Conservation (phyloP, 2,797 vertebrate genomes). For the Eptatretus atami region DNA sequence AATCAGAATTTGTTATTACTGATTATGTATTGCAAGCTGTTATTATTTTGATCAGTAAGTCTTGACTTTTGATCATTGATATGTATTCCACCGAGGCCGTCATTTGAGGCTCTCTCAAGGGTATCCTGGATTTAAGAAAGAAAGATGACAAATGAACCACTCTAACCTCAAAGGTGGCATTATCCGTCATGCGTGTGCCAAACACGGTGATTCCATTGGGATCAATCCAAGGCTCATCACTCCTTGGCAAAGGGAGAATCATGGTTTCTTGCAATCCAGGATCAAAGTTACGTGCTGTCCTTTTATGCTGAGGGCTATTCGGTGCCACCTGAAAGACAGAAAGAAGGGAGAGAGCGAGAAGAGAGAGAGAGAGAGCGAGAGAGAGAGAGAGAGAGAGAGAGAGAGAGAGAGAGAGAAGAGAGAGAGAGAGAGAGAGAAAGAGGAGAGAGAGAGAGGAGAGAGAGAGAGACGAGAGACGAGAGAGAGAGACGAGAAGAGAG, state of each 20-base stretch:
- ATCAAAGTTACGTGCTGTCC: slow-evolving; percentile 46
- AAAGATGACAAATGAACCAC: too few relatives aligned
- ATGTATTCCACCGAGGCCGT: too few relatives aligned
- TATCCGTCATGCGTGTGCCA: too few relatives aligned
- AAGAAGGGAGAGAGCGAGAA: slow-evolving; percentile 7
- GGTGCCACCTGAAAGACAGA: slow-evolving; percentile 36
- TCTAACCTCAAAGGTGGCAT: too few relatives aligned
- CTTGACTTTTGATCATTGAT: too few relatives aligned
- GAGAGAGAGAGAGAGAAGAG: neutral
- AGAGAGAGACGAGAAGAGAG: neutral
- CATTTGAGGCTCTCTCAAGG: too few relatives aligned
- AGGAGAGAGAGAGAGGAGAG: neutral
- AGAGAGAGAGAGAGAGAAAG: neutral
- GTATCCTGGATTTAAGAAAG: too few relatives aligned
- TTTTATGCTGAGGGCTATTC: slow-evolving; percentile 37
- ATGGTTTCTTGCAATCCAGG: slow-evolving; percentile 47
- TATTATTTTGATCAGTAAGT: too few relatives aligned
- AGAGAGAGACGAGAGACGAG: neutral
- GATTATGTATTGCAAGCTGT: too few relatives aligned
- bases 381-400: neutral
- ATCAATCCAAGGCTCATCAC: too few relatives aligned
- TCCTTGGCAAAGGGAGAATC: slow-evolving; percentile 19
- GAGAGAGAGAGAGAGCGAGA: neutral
- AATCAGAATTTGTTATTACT: too few relatives aligned
- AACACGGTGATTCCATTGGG: too few relatives aligned